Evolutionary conservation across 2,797 vertebrate genomes (phyloP).

Genomic region (Chromis chromis): DNA sequence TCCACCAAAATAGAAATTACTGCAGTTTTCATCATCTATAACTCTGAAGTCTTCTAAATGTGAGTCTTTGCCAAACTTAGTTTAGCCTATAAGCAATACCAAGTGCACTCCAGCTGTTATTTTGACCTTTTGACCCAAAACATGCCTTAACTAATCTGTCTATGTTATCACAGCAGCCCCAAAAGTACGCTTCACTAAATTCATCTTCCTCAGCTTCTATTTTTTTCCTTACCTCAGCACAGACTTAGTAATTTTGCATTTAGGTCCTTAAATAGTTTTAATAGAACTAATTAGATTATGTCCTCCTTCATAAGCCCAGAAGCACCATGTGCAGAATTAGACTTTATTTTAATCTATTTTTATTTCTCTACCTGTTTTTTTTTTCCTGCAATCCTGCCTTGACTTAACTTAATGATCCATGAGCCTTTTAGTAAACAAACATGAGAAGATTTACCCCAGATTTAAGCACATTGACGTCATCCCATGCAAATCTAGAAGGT

Average conservation of each 20-base stretch:
- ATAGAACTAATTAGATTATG: constrained; percentile 72
- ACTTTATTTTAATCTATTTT: constrained; percentile 66
- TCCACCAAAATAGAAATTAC: background rate
- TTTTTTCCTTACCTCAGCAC: constrained; percentile 36
- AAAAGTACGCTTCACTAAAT: constrained; percentile 57
- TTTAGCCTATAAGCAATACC: constrained; percentile 19
- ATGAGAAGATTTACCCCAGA: constrained; percentile 53
- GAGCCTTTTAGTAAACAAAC: constrained; percentile 59
- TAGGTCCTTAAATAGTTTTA: constrained; percentile 68
- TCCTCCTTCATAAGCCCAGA: constrained; percentile 59
- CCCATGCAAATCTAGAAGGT: constrained; percentile 52
- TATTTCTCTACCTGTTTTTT: constrained; percentile 46
- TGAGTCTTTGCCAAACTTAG: constrained; percentile 3
- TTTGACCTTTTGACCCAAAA: constrained; percentile 51
- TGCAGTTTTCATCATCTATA: constrained; percentile 1
- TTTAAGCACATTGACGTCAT: constrained; percentile 64
- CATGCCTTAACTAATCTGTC: constrained; percentile 42
- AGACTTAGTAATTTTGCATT: constrained; percentile 54
- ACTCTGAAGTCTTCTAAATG: constrained; percentile 1
- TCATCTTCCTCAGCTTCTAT: constrained; percentile 27
- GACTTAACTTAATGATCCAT: constrained; percentile 59
- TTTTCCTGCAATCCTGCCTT: constrained; percentile 38
- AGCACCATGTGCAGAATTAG: constrained; percentile 63
- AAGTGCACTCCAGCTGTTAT: constrained; percentile 38
- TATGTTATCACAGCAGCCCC: constrained; percentile 48